Conservation (phyloP, 2,888 invertebrate species). For the Callimorpha dominula region DNA sequence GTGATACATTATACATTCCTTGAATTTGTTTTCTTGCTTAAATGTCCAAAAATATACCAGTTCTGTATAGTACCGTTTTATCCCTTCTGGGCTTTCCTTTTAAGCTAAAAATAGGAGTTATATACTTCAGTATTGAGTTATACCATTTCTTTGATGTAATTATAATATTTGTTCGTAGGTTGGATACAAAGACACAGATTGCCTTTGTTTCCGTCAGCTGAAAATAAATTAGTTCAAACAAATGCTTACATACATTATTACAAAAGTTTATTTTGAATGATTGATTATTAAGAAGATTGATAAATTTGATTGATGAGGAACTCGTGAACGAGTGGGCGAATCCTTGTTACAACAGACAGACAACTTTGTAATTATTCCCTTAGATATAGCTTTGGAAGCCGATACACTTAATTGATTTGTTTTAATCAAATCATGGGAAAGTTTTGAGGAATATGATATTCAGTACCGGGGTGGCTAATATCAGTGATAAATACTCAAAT, state of each 20-base stretch:
- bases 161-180: neutral
- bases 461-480: too few relatives aligned
- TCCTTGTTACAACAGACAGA: constrained; percentile 24
- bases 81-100: neutral
- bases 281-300: constrained; percentile 17
- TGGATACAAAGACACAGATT: neutral
- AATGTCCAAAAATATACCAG: neutral
- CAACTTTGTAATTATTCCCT: constrained; percentile 36
- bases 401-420: constrained; percentile 9
- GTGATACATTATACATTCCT: too few relatives aligned
- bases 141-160: neutral
- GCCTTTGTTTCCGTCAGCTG: neutral
- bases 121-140: neutral
- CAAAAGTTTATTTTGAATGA: constrained; percentile 9
- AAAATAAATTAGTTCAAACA: neutral
- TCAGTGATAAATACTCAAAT: too few relatives aligned
- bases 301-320: constrained; percentile 41
- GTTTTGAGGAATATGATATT: neutral
- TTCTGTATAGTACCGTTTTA: neutral
- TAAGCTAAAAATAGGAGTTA: neutral
- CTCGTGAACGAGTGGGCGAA: constrained; percentile 9
- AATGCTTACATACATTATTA: constrained; percentile 3
- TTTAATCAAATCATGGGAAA: constrained; percentile 3
- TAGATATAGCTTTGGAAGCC: constrained; percentile 23
- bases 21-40: too few relatives aligned